phyloP scores from a whole-genome alignment of 2,113 vertebrate species.

The Oceanites oceanicus region DNA sequence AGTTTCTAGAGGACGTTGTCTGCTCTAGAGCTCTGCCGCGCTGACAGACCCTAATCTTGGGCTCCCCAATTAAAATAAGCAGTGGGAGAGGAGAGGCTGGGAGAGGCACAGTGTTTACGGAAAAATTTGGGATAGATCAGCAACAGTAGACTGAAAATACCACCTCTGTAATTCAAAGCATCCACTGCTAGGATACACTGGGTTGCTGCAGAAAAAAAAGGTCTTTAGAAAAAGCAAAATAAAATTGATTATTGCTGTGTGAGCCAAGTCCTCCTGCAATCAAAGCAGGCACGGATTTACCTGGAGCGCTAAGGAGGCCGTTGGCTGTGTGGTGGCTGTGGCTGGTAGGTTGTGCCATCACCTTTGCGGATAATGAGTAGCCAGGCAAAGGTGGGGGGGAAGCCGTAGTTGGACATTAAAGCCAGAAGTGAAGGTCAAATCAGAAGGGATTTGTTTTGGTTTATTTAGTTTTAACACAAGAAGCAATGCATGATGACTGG shows the following conservation, averaged over 20 bases:
- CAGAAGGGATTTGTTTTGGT: not conserved
- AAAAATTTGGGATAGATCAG: not conserved
- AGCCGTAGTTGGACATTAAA: not conserved
- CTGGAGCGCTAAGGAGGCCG: not conserved
- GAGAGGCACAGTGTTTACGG: not conserved
- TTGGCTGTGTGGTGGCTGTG: rapidly evolving
- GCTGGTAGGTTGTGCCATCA: not conserved
- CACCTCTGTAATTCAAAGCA: not conserved
- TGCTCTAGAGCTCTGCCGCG: not conserved
- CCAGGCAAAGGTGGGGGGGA: not conserved
- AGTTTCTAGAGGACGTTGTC: not conserved
- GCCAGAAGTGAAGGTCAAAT: not conserved
- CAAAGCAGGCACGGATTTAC: not conserved
- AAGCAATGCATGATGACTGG: rapidly evolving
- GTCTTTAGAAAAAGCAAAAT: not conserved
- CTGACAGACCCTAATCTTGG: not conserved
- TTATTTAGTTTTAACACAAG: not conserved
- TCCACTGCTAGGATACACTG: not conserved
- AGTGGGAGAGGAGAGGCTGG: not conserved
- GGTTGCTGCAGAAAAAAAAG: not conserved
- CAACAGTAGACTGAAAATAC: not conserved
- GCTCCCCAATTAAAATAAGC: not conserved
- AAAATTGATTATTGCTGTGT: not conserved
- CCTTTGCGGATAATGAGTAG: not conserved
- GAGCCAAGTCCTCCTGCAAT: not conserved